Conservation (phyloP, 2,888 invertebrate genomes). For the Anagyrus pseudococci region DNA sequence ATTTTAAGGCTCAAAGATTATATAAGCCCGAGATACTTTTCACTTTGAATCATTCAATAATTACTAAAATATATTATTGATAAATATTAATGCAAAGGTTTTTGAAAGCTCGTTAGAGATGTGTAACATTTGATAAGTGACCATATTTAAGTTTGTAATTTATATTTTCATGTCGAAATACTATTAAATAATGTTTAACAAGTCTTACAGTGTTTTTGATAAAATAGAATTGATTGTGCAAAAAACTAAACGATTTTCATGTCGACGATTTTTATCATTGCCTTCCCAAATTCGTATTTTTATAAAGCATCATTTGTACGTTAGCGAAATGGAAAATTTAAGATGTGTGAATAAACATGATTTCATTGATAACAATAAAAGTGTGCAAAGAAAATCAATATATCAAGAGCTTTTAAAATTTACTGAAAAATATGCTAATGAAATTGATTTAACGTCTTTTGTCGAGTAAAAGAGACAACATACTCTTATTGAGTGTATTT, state of each 20-base stretch:
- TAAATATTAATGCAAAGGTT: conserved; percentile 11
- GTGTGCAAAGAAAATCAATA: background rate
- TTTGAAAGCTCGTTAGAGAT: conserved; percentile 12
- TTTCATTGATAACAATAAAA: too few species aligned
- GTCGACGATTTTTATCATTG: conserved; percentile 46
- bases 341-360: too few species aligned
- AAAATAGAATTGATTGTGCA: background rate
- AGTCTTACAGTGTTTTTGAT: conserved; percentile 9
- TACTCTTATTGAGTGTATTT: conserved; percentile 22
- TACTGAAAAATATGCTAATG: background rate
- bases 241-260: conserved; percentile 15
- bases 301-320: conserved; percentile 58
- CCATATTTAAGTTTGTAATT: too few species aligned
- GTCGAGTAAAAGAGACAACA: conserved; percentile 16
- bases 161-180: conserved; percentile 16
- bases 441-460: conserved; percentile 19
- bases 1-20: background rate
- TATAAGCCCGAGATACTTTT: conserved; percentile 7
- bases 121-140: too few species aligned
- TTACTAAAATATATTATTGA: conserved; percentile 9
- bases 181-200: conserved; percentile 18
- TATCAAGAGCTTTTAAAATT: conserved; percentile 5
- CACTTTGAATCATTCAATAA: conserved; percentile 20
- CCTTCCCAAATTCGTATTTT: conserved; percentile 60
- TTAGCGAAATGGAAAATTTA: conserved; percentile 28